Evolutionary conservation across 1,140 invertebrate species (phyloP).

Genomic region (Anagrus nilaparvatae): DNA sequence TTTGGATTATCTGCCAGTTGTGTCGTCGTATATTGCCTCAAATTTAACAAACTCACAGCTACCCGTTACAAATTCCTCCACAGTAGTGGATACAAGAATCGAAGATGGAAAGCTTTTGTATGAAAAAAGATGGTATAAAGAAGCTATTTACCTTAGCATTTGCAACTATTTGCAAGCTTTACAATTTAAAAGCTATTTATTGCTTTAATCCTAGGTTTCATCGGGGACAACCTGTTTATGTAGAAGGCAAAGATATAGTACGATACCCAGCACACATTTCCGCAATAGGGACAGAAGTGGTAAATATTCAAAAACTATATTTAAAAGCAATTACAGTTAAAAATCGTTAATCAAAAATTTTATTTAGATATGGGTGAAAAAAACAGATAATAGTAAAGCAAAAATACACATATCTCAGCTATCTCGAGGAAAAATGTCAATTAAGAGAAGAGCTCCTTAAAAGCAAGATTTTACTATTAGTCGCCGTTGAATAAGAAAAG

Average conservation of each 20-base stretch:
- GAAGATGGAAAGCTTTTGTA: constrained; percentile 91
- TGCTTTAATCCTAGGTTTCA: constrained; percentile 60
- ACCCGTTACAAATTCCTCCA: constrained; percentile 31
- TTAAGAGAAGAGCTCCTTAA: constrained; percentile 70
- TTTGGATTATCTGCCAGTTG: constrained; percentile 29
- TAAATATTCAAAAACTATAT: constrained; percentile 44
- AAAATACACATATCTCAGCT: constrained; percentile 75
- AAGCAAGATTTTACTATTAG: too few relatives aligned
- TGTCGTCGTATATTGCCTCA: constrained; percentile 37
- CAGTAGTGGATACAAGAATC: constrained; percentile 68
- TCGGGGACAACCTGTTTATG: constrained; percentile 82
- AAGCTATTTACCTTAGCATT: neutral
- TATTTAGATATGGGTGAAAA: constrained; percentile 85
- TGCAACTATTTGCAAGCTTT: too few relatives aligned
- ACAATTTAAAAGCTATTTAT: too few relatives aligned
- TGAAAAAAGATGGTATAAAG: constrained; percentile 73
- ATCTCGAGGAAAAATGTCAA: constrained; percentile 76
- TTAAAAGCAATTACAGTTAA: too few relatives aligned
- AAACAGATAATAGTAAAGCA: constrained; percentile 70
- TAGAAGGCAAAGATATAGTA: constrained; percentile 75
- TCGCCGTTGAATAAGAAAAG: too few relatives aligned
- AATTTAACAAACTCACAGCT: constrained; percentile 36
- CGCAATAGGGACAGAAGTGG: constrained; percentile 78
- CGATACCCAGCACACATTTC: constrained; percentile 80
- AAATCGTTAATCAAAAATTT: too few relatives aligned